These are phyloP conservation scores for Cydia pomonella DNA, from an alignment of 1,140 invertebrate genomes.

Conservation along the genomic window DNA sequence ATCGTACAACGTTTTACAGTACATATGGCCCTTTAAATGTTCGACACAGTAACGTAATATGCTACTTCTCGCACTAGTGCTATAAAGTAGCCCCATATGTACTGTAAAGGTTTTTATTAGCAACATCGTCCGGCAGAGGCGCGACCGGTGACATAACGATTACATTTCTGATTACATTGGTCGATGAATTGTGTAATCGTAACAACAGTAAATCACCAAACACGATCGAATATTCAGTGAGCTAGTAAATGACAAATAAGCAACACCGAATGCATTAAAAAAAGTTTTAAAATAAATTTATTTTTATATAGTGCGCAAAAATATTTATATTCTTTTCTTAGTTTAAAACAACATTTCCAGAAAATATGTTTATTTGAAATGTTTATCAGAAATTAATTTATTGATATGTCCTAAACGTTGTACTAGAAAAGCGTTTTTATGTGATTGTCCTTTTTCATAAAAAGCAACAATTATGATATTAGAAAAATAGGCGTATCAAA, in stretches of 20 bases:
- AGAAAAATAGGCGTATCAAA: background rate
- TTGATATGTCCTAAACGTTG: constrained; percentile 30
- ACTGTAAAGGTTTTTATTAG: constrained; percentile 2
- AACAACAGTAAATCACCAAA: background rate
- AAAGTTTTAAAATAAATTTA: background rate
- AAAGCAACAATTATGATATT: constrained; percentile 1
- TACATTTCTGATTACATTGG: background rate
- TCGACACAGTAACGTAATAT: too few species aligned
- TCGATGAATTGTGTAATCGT: background rate
- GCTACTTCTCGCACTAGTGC: too few species aligned
- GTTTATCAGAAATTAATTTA: constrained; percentile 18
- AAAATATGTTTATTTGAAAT: constrained; percentile 28
- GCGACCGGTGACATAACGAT: background rate
- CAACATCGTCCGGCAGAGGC: background rate
- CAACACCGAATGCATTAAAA: background rate
- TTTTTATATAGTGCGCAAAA: constrained; percentile 21
- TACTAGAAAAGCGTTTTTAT: constrained; percentile 10
- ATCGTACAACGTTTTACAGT: too few species aligned
- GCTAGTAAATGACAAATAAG: background rate
- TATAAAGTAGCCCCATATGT: too few species aligned
- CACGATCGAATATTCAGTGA: background rate
- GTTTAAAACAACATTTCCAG: background rate
- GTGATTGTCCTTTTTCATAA: background rate
- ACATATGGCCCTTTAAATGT: too few species aligned
- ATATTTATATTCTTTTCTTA: constrained; percentile 20